These are phyloP conservation scores for Erebia aethiops DNA, from an alignment of 2,888 invertebrate genomes.

Conservation along the genomic window DNA sequence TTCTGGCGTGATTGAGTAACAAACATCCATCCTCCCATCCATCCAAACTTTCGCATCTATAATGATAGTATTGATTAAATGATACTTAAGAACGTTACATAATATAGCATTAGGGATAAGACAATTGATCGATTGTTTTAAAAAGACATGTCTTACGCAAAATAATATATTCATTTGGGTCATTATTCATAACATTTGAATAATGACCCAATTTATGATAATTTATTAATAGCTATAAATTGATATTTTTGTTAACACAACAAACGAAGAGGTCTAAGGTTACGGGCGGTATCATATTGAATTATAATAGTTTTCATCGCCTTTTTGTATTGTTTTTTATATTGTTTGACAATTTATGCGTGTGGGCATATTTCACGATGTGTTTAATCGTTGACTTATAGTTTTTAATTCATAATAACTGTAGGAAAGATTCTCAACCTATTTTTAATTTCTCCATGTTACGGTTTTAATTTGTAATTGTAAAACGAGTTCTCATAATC, in stretches of 20 bases:
- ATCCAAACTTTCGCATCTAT: too few relatives aligned
- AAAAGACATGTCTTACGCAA: background rate
- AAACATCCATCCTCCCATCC: too few relatives aligned
- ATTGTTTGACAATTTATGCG: background rate
- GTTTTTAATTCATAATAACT: too few relatives aligned
- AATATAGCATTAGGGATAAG: background rate
- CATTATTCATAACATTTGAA: slow-evolving; percentile 7
- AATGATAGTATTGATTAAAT: too few relatives aligned
- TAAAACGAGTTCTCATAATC: too few relatives aligned
- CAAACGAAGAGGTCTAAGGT: slow-evolving; percentile 9
- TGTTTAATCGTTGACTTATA: too few relatives aligned
- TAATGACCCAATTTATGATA: slow-evolving; percentile 13
- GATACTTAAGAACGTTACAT: too few relatives aligned
- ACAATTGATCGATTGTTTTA: background rate
- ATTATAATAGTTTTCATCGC: background rate
- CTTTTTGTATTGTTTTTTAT: background rate
- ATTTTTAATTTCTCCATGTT: too few relatives aligned
- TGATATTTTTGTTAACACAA: slow-evolving; percentile 10
- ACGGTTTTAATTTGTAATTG: too few relatives aligned
- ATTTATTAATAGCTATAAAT: slow-evolving; percentile 1
- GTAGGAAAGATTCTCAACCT: too few relatives aligned
- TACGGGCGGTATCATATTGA: background rate
- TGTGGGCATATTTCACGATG: background rate
- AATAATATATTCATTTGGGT: slow-evolving; percentile 6
- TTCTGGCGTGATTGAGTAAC: too few relatives aligned